A percentile compares a stretch with the other conserved stretches of the same genome.
Conservation (phyloP, 2,797 vertebrate species). For the Megalops cyprinoides region DNA sequence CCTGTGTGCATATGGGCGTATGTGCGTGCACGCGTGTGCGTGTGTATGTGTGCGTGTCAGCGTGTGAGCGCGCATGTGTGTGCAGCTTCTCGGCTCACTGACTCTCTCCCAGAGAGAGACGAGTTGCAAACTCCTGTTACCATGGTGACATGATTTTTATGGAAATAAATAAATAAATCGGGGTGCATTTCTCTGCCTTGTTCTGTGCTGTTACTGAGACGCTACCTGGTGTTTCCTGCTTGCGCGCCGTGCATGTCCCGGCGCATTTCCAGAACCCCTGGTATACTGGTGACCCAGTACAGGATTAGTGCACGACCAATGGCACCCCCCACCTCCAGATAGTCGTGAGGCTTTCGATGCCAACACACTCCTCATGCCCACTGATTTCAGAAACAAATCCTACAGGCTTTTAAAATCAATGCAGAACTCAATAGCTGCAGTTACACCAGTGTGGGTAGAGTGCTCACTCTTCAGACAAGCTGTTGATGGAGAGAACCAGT, state of each 20-base stretch:
- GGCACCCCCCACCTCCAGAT: neutral
- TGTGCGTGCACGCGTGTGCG: neutral
- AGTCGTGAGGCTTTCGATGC: no score
- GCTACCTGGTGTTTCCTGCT: neutral
- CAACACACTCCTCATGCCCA: no score
- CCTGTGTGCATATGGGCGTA: neutral
- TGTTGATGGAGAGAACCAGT: no score
- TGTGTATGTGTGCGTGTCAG: neutral
- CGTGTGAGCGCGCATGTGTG: neutral
- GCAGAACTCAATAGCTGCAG: no score
- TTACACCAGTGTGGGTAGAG: no score
- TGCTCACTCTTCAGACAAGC: no score
- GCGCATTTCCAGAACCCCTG: no score
- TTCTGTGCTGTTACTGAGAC: neutral
- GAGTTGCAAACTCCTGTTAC: slow-evolving; percentile 23
- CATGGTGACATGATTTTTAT: slow-evolving; percentile 3
- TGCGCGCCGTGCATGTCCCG: neutral
- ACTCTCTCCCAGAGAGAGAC: slow-evolving; percentile 17
- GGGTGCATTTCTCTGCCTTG: neutral
- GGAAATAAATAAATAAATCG: slow-evolving; percentile 19
- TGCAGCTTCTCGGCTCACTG: slow-evolving; percentile 3
- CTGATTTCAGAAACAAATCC: no score
- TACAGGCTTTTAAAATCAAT: no score
- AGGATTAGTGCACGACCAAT: neutral
- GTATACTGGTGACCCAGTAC: neutral